These are phyloP conservation scores for Oncorhynchus kisutch DNA, from an alignment of 2,113 vertebrate genomes.

Conservation along the genomic window DNA sequence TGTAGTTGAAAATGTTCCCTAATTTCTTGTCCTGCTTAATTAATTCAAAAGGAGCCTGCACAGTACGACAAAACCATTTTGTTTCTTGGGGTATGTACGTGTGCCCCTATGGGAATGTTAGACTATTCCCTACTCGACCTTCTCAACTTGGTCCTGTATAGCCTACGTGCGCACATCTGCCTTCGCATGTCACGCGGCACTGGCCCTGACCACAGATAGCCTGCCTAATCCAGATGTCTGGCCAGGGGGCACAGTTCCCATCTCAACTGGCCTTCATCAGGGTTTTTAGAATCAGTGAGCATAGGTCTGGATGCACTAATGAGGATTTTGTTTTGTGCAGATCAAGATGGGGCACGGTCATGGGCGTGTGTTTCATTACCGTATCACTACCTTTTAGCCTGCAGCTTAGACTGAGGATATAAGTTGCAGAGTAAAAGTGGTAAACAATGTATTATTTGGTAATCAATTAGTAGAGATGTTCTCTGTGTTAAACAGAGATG, in stretches of 20 bases:
- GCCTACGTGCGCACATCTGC: no score
- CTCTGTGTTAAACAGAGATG: slow-evolving; percentile 14
- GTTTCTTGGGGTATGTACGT: no score
- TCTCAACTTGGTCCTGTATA: neutral
- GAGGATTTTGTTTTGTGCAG: neutral
- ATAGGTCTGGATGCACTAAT: neutral
- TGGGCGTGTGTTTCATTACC: neutral
- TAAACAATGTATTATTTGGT: slow-evolving; percentile 12
- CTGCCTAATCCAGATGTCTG: slow-evolving; percentile 21
- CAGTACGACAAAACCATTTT: no score
- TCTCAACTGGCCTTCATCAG: slow-evolving; percentile 21
- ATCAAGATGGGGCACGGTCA: slow-evolving; percentile 10
- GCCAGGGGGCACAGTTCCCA: slow-evolving; percentile 2
- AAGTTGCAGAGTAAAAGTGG: slow-evolving; percentile 19
- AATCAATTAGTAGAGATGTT: slow-evolving; percentile 26
- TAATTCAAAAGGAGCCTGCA: no score
- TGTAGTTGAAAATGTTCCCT: no score
- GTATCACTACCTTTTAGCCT: neutral
- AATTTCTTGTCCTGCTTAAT: no score
- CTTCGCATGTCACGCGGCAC: neutral
- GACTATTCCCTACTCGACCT: neutral
- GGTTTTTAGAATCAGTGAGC: neutral
- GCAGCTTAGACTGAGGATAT: slow-evolving; percentile 9
- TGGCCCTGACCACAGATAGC: neutral
- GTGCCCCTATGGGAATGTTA: no score